These are phyloP conservation scores for Nyctalus aviator DNA, from an alignment of 2,797 vertebrate genomes.

Conservation along the genomic window DNA sequence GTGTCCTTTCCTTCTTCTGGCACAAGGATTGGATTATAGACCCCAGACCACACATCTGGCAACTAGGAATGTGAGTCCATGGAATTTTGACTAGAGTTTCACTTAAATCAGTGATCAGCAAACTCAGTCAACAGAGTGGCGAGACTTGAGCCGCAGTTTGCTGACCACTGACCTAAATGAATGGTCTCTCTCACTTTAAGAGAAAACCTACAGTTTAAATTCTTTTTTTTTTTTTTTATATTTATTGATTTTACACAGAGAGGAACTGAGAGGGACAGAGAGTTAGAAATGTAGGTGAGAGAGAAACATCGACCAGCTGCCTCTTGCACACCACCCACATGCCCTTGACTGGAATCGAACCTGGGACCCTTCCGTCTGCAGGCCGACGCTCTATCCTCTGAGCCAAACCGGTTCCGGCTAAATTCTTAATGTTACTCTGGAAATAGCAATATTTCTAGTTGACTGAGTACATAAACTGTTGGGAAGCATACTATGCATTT, in stretches of 20 bases:
- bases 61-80: neutral
- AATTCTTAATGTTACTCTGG: neutral
- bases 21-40: neutral
- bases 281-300: too few species aligned
- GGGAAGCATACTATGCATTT: neutral
- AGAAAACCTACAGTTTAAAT: slow-evolving; percentile 6
- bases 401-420: too few species aligned
- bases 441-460: neutral
- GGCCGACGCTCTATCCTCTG: too few species aligned
- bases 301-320: too few species aligned
- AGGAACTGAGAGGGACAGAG: too few species aligned
- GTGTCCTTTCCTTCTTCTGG: neutral
- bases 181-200: neutral
- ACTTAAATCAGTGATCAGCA: neutral
- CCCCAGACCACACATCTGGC: neutral
- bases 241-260: too few species aligned
- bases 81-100: neutral
- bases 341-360: too few species aligned
- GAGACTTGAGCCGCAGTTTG: too few species aligned
- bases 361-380: too few species aligned
- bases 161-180: neutral
- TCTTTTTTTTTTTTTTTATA: too few species aligned
- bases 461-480: neutral
- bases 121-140: too few species aligned
- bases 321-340: too few species aligned